phyloP scores from a whole-genome alignment of 2,113 vertebrate genomes.

The Cephalopholis sonnerati region DNA sequence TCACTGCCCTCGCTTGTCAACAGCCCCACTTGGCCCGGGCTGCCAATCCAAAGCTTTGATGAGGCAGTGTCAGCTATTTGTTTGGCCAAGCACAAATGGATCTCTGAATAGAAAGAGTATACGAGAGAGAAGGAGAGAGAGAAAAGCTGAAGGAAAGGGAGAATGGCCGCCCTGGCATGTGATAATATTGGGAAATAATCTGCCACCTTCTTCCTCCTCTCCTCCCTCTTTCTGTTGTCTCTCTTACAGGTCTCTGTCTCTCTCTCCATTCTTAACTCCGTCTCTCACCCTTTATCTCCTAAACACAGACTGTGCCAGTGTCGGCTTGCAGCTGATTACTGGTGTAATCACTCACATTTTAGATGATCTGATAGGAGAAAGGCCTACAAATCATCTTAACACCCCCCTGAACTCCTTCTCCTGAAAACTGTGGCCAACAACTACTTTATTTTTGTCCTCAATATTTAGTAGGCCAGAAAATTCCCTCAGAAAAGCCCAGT shows the following conservation, averaged over 20 bases:
- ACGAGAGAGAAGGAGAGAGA: conserved; percentile 40
- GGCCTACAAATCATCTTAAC: conserved; percentile 80
- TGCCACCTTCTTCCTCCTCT: conserved; percentile 77
- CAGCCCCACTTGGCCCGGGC: conserved; percentile 83
- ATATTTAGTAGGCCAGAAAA: conserved; percentile 71
- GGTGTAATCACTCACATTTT: conserved; percentile 84
- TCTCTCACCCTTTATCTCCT: conserved; percentile 81
- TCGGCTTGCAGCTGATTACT: conserved; percentile 81
- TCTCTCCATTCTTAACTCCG: conserved; percentile 67
- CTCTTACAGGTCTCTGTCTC: conserved; percentile 65
- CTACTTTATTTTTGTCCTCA: conserved; percentile 77
- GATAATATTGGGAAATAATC: conserved; percentile 80
- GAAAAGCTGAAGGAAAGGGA: conserved; percentile 65
- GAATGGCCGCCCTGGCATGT: conserved; percentile 70
- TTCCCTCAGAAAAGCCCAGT: conserved; percentile 77
- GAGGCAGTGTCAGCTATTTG: conserved; percentile 83
- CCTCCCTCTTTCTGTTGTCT: conserved; percentile 68
- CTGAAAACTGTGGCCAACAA: conserved; percentile 65
- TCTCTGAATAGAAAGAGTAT: conserved; percentile 74
- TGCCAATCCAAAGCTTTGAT: conserved; percentile 82
- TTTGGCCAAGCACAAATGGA: conserved; percentile 78
- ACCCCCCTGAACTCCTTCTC: conserved; percentile 69
- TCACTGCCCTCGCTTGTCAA: conserved; percentile 81
- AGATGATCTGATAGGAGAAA: conserved; percentile 85
- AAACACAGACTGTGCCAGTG: conserved; percentile 77